phyloP scores from a whole-genome alignment of 2,888 invertebrate genomes.

The Agrotis puta region DNA sequence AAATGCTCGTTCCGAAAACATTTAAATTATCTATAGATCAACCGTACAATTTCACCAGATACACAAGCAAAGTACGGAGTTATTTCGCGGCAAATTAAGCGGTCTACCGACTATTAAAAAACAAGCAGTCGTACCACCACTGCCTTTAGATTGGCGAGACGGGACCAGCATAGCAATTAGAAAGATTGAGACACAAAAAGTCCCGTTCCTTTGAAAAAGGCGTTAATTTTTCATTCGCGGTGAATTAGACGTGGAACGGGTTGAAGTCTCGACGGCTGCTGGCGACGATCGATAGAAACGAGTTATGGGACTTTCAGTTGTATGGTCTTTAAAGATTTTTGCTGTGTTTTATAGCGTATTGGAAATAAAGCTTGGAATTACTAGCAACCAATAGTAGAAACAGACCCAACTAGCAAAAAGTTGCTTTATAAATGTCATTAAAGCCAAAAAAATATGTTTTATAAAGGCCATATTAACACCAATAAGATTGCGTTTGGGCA shows the following conservation, averaged over 20 bases:
- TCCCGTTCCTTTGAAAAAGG: conserved; percentile 66
- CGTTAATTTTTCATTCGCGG: conserved; percentile 74
- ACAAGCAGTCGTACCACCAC: conserved; percentile 56
- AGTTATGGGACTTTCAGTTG: conserved; percentile 55
- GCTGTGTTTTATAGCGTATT: conserved; percentile 9
- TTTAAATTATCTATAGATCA: conserved; percentile 47
- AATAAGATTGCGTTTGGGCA: too few relatives aligned
- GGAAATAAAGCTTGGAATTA: neutral
- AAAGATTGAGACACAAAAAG: conserved; percentile 73
- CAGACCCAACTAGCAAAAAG: too few relatives aligned
- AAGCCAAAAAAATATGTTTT: too few relatives aligned
- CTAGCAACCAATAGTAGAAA: neutral
- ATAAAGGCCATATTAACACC: too few relatives aligned
- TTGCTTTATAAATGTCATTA: too few relatives aligned
- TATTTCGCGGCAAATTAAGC: conserved; percentile 69
- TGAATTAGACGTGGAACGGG: conserved; percentile 69
- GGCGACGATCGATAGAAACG: conserved; percentile 62
- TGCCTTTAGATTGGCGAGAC: conserved; percentile 62
- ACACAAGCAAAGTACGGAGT: conserved; percentile 35
- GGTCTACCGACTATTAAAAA: conserved; percentile 67
- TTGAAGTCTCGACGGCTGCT: conserved; percentile 61
- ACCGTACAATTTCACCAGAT: conserved; percentile 49
- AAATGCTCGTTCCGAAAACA: conserved; percentile 48
- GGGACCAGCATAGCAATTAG: conserved; percentile 70
- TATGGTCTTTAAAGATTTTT: conserved; percentile 37